phyloP scores from a whole-genome alignment of 2,797 vertebrate genomes.

The Pangasius larnaudii region DNA sequence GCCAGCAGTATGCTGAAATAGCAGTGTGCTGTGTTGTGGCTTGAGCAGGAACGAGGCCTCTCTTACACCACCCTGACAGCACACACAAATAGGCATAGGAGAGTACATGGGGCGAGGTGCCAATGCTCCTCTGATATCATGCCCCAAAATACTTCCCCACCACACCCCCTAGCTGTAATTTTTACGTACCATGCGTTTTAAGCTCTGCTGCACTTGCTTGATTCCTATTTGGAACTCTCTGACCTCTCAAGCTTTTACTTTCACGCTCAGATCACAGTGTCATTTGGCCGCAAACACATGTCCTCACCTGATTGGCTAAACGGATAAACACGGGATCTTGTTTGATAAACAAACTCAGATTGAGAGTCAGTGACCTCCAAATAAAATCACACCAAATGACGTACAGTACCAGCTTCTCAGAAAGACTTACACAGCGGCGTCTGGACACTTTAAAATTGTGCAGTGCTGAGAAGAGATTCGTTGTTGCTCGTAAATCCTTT shows the following conservation, averaged over 20 bases:
- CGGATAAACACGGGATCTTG: conserved; percentile 46
- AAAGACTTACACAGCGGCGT: neutral
- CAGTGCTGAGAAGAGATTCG: conserved; percentile 1
- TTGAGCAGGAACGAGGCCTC: conserved; percentile 26
- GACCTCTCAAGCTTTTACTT: conserved; percentile 41
- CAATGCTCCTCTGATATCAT: conserved; percentile 29
- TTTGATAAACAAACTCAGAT: conserved; percentile 52
- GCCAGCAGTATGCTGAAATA: conserved; percentile 43
- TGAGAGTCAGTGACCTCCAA: conserved; percentile 39
- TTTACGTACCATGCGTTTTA: conserved; percentile 28
- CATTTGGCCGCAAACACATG: conserved; percentile 34
- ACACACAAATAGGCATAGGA: conserved; percentile 50
- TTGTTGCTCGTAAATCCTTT: conserved; percentile 14
- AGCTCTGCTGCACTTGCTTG: conserved; percentile 12
- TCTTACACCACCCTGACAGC: conserved; percentile 52
- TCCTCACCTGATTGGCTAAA: conserved; percentile 43
- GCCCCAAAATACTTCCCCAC: conserved; percentile 36
- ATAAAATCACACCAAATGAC: conserved; percentile 14
- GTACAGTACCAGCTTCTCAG: conserved; percentile 20
- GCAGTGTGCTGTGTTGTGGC: conserved; percentile 23
- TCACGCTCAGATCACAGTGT: conserved; percentile 19
- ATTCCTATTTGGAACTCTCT: conserved; percentile 46
- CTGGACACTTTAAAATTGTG: neutral
- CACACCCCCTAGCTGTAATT: conserved; percentile 19
- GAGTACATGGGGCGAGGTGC: conserved; percentile 18